A percentile compares a stretch with the other conserved stretches of the same genome.
Conservation (phyloP, 1,140 invertebrate genomes). For the Triops longicaudatus region DNA sequence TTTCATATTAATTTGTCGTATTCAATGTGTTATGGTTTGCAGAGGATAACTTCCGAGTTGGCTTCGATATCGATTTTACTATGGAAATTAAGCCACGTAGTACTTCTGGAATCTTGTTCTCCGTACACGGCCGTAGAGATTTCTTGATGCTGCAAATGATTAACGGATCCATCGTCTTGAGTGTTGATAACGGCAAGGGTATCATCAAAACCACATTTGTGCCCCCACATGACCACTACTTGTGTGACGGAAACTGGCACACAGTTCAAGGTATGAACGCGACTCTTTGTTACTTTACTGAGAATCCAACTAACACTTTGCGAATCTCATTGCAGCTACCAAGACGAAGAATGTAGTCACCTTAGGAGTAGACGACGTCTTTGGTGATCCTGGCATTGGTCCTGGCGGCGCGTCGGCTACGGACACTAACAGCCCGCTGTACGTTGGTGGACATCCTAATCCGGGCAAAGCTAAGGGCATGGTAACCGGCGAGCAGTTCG, state of each 20-base stretch:
- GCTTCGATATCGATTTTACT: slow-evolving; percentile 63
- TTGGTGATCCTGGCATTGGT: slow-evolving; percentile 57
- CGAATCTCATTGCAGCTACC: slow-evolving; percentile 51
- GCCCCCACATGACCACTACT: slow-evolving; percentile 55
- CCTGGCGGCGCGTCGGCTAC: slow-evolving; percentile 53
- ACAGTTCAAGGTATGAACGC: slow-evolving; percentile 62
- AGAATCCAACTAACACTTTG: not conserved
- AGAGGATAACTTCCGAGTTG: slow-evolving; percentile 68
- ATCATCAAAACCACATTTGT: slow-evolving; percentile 63
- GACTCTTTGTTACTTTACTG: not conserved
- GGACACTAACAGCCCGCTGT: slow-evolving; percentile 74
- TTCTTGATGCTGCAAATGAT: slow-evolving; percentile 79
- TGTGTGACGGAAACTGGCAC: slow-evolving; percentile 94
- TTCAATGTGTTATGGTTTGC: no score
- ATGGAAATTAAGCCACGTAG: slow-evolving; percentile 83
- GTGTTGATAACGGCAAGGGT: slow-evolving; percentile 75
- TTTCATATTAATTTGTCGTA: no score
- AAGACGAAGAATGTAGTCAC: slow-evolving; percentile 76
- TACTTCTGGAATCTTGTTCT: slow-evolving; percentile 60
- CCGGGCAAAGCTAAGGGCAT: slow-evolving; percentile 43
- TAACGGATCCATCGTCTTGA: slow-evolving; percentile 67
- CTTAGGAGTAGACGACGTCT: slow-evolving; percentile 66
- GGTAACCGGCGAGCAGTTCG: slow-evolving; percentile 55
- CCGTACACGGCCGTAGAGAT: slow-evolving; percentile 69
- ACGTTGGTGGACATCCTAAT: slow-evolving; percentile 75